These are phyloP conservation scores for Forficula auricularia DNA, from an alignment of 1,140 invertebrate species.

Conservation along the genomic window DNA sequence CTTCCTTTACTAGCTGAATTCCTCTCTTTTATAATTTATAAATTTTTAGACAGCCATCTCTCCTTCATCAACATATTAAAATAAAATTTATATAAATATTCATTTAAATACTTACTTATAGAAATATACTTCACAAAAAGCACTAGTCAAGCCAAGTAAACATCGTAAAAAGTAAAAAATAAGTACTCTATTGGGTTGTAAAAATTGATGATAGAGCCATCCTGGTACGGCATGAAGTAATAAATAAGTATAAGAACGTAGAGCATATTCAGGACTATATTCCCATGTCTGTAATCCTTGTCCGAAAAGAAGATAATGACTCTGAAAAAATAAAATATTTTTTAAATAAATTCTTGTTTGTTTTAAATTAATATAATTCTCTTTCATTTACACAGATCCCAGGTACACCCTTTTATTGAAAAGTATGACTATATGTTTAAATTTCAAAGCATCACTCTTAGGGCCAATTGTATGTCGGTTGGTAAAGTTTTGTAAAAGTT, in stretches of 20 bases:
- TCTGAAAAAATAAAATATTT: slow-evolving; percentile 34
- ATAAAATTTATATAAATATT: too few species aligned
- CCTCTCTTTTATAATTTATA: too few species aligned
- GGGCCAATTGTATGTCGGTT: too few species aligned
- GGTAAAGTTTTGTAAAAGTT: too few species aligned
- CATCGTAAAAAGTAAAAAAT: slow-evolving; percentile 82
- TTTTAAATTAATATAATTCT: too few species aligned
- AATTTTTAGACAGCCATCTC: too few species aligned
- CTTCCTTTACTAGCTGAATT: too few species aligned
- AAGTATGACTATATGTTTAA: too few species aligned
- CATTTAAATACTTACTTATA: slow-evolving; percentile 65
- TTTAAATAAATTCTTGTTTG: slow-evolving; percentile 8
- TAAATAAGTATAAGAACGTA: slow-evolving; percentile 85
- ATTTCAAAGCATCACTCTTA: too few species aligned
- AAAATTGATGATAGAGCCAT: slow-evolving; percentile 54
- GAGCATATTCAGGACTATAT: slow-evolving; percentile 85
- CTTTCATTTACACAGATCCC: too few species aligned
- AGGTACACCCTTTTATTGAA: slow-evolving; percentile 8
- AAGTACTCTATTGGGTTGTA: slow-evolving; percentile 62
- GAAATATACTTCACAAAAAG: slow-evolving; percentile 77
- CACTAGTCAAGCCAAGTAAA: slow-evolving; percentile 60
- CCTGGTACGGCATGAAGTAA: slow-evolving; percentile 74
- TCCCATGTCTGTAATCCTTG: slow-evolving; percentile 98
- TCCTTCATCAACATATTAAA: too few species aligned
- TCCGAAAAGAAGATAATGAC: slow-evolving; percentile 64